Percentiles rank a stretch among this genome's conserved stretches.
Evolutionary conservation across 92 coral and sea anemone species (phyloP).

Genomic region (Umimayanthus kanabou): DNA sequence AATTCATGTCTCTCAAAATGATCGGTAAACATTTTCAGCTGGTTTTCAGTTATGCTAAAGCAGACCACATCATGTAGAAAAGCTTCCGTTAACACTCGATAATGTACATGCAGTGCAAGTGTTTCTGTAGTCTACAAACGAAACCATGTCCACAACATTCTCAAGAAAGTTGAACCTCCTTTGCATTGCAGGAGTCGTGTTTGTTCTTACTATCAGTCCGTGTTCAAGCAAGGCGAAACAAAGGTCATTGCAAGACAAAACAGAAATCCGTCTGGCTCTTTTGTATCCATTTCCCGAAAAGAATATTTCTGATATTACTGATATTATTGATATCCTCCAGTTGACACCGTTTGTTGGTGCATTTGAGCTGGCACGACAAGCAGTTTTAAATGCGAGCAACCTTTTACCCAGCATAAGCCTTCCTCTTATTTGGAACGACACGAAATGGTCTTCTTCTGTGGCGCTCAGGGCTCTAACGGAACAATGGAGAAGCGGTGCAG

Average conservation of each 20-base stretch:
- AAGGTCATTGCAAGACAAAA: neutral
- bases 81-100: neutral
- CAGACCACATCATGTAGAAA: neutral
- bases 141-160: neutral
- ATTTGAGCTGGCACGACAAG: conserved; percentile 65
- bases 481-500: conserved; percentile 64
- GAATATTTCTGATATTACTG: neutral
- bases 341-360: conserved; percentile 66
- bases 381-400: conserved; percentile 51
- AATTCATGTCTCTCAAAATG: conserved; percentile 30
- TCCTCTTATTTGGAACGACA: conserved; percentile 71
- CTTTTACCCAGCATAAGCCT: conserved; percentile 52
- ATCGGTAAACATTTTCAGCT: conserved; percentile 22
- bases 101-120: neutral
- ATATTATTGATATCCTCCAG: neutral
- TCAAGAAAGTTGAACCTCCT: neutral
- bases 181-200: neutral
- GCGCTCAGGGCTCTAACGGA: conserved; percentile 73
- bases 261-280: conserved; percentile 29
- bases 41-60: neutral
- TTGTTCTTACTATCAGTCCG: neutral
- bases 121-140: neutral
- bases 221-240: neutral
- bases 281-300: conserved; percentile 30
- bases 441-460: conserved; percentile 62